A percentile compares a stretch with the other conserved stretches of the same genome.
Evolutionary conservation across 2,888 invertebrate species (phyloP).

Genomic region (Agriopis marginaria): DNA sequence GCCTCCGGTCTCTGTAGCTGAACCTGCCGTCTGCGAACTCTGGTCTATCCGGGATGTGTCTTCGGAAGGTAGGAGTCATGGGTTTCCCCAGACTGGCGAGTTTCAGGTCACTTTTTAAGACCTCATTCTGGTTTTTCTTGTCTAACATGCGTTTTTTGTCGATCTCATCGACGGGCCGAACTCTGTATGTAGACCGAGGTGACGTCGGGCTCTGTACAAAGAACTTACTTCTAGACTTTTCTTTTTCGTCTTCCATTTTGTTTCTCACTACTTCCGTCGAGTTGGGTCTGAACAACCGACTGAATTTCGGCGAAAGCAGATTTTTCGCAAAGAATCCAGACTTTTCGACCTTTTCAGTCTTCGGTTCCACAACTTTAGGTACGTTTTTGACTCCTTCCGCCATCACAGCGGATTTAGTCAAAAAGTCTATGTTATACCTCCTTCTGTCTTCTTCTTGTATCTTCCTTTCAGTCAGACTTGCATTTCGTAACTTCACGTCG

Average conservation of each 20-base stretch:
- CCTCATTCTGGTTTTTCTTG: conserved; percentile 52
- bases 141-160: conserved; percentile 38
- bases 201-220: conserved; percentile 74
- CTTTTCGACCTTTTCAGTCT: conserved; percentile 38
- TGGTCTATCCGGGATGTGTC: conserved; percentile 66
- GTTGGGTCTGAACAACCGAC: conserved; percentile 74
- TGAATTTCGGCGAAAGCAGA: conserved; percentile 77
- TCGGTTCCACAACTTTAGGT: conserved; percentile 57
- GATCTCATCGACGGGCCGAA: conserved; percentile 58
- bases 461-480: conserved; percentile 57
- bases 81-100: conserved; percentile 78
- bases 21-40: conserved; percentile 74
- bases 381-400: conserved; percentile 65
- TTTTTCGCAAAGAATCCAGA: conserved; percentile 73
- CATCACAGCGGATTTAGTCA: conserved; percentile 61
- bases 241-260: conserved; percentile 60
- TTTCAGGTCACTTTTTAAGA: conserved; percentile 74
- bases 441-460: conserved; percentile 63
- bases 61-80: conserved; percentile 79
- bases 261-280: conserved; percentile 61
- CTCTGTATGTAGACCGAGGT: conserved; percentile 66
- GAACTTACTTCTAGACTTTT: conserved; percentile 77
- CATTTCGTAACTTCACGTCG: conserved; percentile 59
- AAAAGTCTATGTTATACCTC: conserved; percentile 68
- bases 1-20: conserved; percentile 71